Conservation (phyloP, 2,797 vertebrate genomes). For the Emys orbicularis region DNA sequence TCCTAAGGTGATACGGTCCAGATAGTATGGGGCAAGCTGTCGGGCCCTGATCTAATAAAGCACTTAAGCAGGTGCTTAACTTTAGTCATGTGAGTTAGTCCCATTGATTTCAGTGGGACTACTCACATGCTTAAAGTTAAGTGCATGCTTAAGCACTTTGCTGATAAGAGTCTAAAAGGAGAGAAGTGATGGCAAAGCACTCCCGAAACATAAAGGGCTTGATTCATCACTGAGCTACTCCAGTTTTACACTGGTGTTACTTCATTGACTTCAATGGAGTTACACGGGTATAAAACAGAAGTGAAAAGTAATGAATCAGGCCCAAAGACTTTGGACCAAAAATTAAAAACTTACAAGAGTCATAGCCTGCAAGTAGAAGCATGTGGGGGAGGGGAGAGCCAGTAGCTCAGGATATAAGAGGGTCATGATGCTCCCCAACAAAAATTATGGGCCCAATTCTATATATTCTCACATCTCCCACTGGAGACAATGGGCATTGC, state of each 20-base stretch:
- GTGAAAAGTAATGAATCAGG: not conserved
- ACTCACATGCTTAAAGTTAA: fast-evolving
- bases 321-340: not conserved
- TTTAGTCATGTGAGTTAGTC: not conserved
- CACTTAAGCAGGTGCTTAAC: not conserved
- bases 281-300: not conserved
- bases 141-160: not conserved
- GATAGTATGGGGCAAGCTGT: not conserved
- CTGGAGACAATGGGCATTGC: fast-evolving
- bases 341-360: not conserved
- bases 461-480: not conserved
- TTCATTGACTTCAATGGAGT: not conserved
- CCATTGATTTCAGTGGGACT: not conserved
- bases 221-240: not conserved
- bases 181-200: not conserved
- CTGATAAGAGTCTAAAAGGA: not conserved
- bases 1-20: not conserved
- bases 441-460: not conserved
- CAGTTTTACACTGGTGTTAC: not conserved
- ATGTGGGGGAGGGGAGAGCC: not conserved
- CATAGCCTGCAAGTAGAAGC: not conserved
- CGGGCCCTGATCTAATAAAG: not conserved
- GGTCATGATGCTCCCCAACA: not conserved
- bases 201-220: not conserved
- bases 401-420: not conserved